Percentiles rank a stretch among this genome's conserved stretches.
Evolutionary conservation across 2,888 invertebrate genomes (phyloP).

Genomic region (Aspidiotus destructor): DNA sequence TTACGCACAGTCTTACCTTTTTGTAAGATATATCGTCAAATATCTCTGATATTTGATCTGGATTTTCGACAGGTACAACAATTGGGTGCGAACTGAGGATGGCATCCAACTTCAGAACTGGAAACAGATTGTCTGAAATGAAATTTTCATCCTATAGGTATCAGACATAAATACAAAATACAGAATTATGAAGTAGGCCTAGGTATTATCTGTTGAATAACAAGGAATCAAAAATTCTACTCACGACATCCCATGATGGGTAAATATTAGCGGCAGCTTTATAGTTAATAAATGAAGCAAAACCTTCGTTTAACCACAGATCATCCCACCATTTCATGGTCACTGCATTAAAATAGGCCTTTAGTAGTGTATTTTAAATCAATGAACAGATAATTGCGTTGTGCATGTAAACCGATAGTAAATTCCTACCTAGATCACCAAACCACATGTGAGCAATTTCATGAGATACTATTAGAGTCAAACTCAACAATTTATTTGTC

Average conservation of each 20-base stretch:
- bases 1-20: conserved; percentile 52
- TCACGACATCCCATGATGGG: conserved; percentile 72
- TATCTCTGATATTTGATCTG: conserved; percentile 81
- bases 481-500: conserved; percentile 61
- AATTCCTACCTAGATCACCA: conserved; percentile 79
- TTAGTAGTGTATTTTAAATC: no score
- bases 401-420: no score
- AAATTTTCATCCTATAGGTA: conserved; percentile 65
- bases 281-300: conserved; percentile 79
- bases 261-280: conserved; percentile 62
- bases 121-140: conserved; percentile 58
- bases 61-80: conserved; percentile 72
- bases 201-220: no score
- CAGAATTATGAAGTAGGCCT: neutral
- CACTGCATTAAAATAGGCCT: no score
- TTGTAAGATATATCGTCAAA: conserved; percentile 86
- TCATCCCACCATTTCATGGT: conserved; percentile 93
- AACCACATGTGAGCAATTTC: conserved; percentile 95
- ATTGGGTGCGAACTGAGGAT: conserved; percentile 82
- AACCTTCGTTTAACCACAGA: conserved; percentile 87
- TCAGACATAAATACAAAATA: no score
- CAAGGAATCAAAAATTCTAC: conserved; percentile 35
- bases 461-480: conserved; percentile 76
- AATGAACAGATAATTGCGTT: no score
- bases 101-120: conserved; percentile 64